phyloP scores from a whole-genome alignment of 1,140 invertebrate genomes.

The Galendromus occidentalis region DNA sequence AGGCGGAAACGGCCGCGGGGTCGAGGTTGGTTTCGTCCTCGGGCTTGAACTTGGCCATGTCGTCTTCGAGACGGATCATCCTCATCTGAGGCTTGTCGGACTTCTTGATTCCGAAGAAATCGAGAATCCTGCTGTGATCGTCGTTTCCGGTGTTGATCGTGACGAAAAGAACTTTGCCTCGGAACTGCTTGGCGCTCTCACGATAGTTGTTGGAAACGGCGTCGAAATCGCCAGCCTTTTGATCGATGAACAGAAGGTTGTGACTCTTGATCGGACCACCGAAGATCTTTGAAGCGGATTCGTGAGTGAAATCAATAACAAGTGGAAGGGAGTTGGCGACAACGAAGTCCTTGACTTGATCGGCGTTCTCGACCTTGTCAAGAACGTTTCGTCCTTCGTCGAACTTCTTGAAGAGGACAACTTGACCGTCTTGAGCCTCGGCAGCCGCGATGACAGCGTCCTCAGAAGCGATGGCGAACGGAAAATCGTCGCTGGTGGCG shows the following conservation, averaged over 20 bases:
- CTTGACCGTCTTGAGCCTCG: conserved; percentile 45
- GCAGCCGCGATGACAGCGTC: conserved; percentile 53
- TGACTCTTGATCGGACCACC: conserved; percentile 92
- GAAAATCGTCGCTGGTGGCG: conserved; percentile 56
- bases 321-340: conserved; percentile 63
- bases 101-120: conserved; percentile 96
- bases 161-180: conserved; percentile 75
- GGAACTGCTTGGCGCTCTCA: conserved; percentile 64
- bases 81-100: conserved; percentile 75
- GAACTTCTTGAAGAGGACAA: conserved; percentile 84
- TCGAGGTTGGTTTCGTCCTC: conserved; percentile 45
- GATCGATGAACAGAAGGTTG: conserved; percentile 79
- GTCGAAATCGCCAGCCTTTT: conserved; percentile 54
- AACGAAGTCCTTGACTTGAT: conserved; percentile 61
- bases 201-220: conserved; percentile 50
- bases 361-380: conserved; percentile 42
- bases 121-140: conserved; percentile 87
- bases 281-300: conserved; percentile 83
- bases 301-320: conserved; percentile 92
- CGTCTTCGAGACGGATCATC: conserved; percentile 80
- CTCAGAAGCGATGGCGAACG: conserved; percentile 63
- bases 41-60: conserved; percentile 97
- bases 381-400: conserved; percentile 72
- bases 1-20: conserved; percentile 52
- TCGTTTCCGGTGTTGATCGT: conserved; percentile 83